Base-by-base conservation (phyloP, 2,113 vertebrate species). In the Leptobrachium ailaonicum region DNA sequence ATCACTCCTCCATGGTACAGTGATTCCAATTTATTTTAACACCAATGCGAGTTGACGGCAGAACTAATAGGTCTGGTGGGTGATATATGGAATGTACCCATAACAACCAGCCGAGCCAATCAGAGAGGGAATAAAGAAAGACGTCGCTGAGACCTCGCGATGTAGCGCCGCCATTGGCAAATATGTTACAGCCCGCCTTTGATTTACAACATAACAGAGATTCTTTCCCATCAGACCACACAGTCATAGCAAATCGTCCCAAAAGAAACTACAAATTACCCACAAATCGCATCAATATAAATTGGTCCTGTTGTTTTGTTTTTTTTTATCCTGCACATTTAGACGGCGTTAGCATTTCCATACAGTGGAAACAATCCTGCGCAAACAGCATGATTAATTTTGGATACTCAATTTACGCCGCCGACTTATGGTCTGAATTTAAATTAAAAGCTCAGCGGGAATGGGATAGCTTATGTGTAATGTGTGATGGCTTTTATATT, bases 391-490 rank as follows among this genome's bases (percentile, higher is more conserved):
- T 79, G 11, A 78, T 88, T 85, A 41, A 12, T 82, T 86, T 86
- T 85, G 82, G 42, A 84, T 83, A 69, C 13, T 87, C 75, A 85
- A 71, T 85, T 87, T 85, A 85, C 88, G 83, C 73, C 85, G 74
- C 82, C 79, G 84, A 85, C 87, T 88, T 88, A 83, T 86, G 76
- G 85, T 85, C 87, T 87, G 87, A 88, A 88, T 90, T 90, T 90
- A 91, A 92, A 92, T 92, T 89, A 89, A 92, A 93, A 89, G 85
- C 87, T 88, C 70, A 71, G 86, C 85, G 77, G 90, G 89, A 89
- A 87, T 87, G 32, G 78, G 78, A 87, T 89, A 13, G 73, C 85
- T 84, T 89, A 83, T 84, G 79, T 90, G 86, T 88, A 85, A 32
- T 87, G 80, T 67, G 41, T 89, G 87, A 88, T 85, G 86, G 86